phyloP scores from a whole-genome alignment of 2,888 invertebrate genomes.

The Drosophila bunnanda region DNA sequence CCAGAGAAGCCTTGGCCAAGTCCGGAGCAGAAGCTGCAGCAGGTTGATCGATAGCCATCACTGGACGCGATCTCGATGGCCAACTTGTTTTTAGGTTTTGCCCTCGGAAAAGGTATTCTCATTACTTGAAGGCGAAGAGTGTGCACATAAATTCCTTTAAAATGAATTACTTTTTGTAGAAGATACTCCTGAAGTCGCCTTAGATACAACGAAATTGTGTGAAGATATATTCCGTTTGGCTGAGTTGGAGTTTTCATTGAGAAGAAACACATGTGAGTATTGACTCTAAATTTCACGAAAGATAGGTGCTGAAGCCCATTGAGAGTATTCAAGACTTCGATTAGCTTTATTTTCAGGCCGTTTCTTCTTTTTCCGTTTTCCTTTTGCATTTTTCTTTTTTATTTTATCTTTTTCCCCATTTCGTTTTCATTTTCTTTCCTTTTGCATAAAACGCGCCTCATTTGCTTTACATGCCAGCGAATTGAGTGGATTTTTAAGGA shows the following conservation, averaged over 20 bases:
- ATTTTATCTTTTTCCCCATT: constrained; percentile 18
- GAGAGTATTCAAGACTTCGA: constrained; percentile 11
- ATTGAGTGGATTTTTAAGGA: constrained; percentile 65
- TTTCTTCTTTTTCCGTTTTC: constrained; percentile 18
- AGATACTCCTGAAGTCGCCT: neutral
- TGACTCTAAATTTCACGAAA: neutral
- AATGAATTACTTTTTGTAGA: neutral
- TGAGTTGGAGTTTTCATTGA: too few species aligned
- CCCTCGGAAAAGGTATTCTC: constrained; percentile 10
- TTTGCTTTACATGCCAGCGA: constrained; percentile 74
- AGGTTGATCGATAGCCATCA: constrained; percentile 77
- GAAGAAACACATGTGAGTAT: neutral
- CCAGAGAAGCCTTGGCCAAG: constrained; percentile 24
- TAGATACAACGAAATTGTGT: neutral
- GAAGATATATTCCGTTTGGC: neutral
- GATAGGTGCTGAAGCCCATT: too few species aligned
- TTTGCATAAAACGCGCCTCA: constrained; percentile 78
- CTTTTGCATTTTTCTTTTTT: constrained; percentile 23
- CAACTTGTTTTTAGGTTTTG: constrained; percentile 60
- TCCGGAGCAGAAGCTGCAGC: constrained; percentile 26
- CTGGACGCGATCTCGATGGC: constrained; percentile 58
- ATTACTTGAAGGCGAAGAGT: neutral
- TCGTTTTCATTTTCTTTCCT: constrained; percentile 40
- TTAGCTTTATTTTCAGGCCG: neutral
- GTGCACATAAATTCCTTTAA: neutral